Evolutionary conservation across 2,113 vertebrate genomes (phyloP).

Genomic region (Embiotoca jacksoni): DNA sequence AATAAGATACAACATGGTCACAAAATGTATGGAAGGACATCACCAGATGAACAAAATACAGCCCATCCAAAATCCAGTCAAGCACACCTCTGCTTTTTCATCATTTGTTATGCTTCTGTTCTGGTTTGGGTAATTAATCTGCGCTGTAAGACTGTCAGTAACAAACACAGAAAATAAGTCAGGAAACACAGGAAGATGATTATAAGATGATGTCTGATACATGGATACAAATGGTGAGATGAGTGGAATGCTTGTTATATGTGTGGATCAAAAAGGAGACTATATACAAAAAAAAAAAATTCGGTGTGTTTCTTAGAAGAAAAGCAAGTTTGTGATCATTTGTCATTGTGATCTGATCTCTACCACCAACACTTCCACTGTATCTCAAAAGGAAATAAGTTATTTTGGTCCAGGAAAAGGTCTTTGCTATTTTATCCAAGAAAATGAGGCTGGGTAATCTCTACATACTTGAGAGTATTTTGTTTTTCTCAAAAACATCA

Average conservation of each 20-base stretch:
- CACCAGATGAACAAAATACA: slow-evolving; percentile 41
- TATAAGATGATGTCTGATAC: slow-evolving; percentile 67
- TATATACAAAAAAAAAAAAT: slow-evolving; percentile 61
- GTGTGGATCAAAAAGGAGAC: slow-evolving; percentile 60
- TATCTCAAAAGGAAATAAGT: slow-evolving; percentile 73
- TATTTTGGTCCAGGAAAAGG: slow-evolving; percentile 76
- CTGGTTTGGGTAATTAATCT: slow-evolving; percentile 62
- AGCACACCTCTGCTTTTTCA: slow-evolving; percentile 28
- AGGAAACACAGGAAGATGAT: slow-evolving; percentile 60
- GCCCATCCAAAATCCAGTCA: slow-evolving; percentile 33
- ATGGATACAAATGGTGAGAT: slow-evolving; percentile 65
- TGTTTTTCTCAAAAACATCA: slow-evolving; percentile 60
- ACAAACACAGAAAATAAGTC: slow-evolving; percentile 65
- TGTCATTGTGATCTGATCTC: slow-evolving; percentile 60
- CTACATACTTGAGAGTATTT: slow-evolving; percentile 63
- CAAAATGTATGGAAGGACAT: slow-evolving; percentile 39
- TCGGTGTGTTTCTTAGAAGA: slow-evolving; percentile 60
- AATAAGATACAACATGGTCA: slow-evolving; percentile 22
- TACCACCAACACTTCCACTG: slow-evolving; percentile 62
- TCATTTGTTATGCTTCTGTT: slow-evolving; percentile 29
- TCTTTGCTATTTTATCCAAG: slow-evolving; percentile 55
- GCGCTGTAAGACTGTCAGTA: slow-evolving; percentile 43
- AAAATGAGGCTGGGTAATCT: slow-evolving; percentile 72
- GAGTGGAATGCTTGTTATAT: slow-evolving; percentile 65
- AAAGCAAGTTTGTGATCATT: slow-evolving; percentile 75